phyloP scores from a whole-genome alignment of 1,140 invertebrate species.

The Drosophila obscura region DNA sequence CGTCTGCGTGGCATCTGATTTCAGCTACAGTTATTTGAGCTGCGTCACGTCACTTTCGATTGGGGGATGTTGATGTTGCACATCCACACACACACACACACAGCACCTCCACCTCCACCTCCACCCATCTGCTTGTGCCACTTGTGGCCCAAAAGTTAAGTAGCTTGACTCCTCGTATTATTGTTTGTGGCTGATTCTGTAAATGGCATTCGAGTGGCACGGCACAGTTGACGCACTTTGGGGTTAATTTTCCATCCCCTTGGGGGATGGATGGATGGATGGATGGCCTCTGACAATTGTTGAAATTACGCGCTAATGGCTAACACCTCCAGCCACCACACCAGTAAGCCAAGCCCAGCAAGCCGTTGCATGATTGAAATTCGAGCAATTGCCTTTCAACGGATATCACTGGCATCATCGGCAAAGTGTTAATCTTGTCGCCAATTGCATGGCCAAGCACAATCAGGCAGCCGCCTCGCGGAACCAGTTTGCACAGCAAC shows the following conservation, averaged over 20 bases:
- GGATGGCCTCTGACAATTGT: no score
- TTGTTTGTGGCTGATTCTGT: slow-evolving; percentile 71
- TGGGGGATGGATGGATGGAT: slow-evolving; percentile 5
- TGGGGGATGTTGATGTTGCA: slow-evolving; percentile 10
- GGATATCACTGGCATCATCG: slow-evolving; percentile 42
- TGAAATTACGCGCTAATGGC: slow-evolving; percentile 24
- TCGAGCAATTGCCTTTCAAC: slow-evolving; percentile 50
- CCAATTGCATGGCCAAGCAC: slow-evolving; percentile 50
- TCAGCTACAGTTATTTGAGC: slow-evolving; percentile 71
- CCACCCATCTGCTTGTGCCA: slow-evolving; percentile 16
- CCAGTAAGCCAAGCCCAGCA: no score
- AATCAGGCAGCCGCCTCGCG: slow-evolving; percentile 34
- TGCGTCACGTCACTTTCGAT: slow-evolving; percentile 25
- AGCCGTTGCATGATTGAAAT: slow-evolving; percentile 45
- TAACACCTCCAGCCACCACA: slow-evolving; percentile 5
- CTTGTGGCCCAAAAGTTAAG: slow-evolving; percentile 47
- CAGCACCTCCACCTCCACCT: slow-evolving; percentile 7
- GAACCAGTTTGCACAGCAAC: slow-evolving; percentile 54
- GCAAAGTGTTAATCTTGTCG: slow-evolving; percentile 67
- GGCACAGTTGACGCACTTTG: slow-evolving; percentile 6
- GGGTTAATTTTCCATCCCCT: slow-evolving; percentile 35
- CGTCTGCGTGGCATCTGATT: slow-evolving; percentile 67
- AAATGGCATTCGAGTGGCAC: slow-evolving; percentile 73
- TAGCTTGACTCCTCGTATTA: slow-evolving; percentile 81
- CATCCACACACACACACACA: background rate